A percentile compares a stretch with the other conserved stretches of the same genome.
Evolutionary conservation across 2,113 vertebrate species (phyloP).

Genomic region (Reinhardtius hippoglossoides): DNA sequence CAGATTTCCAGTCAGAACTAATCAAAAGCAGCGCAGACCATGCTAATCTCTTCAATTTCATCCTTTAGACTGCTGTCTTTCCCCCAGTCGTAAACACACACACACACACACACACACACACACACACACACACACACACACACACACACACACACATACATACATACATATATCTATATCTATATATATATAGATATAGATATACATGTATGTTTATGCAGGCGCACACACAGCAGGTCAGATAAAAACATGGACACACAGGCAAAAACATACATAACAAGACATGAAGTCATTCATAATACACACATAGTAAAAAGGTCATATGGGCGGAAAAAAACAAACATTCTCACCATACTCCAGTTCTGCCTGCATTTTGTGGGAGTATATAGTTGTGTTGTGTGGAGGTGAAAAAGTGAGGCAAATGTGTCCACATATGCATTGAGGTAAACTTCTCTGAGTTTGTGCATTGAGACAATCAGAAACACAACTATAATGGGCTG

Average conservation of each 20-base stretch:
- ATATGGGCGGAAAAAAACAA: not conserved
- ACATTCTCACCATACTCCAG: not conserved
- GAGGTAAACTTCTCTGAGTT: no score
- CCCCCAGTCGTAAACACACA: conserved; percentile 82
- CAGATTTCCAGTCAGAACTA: conserved; percentile 95
- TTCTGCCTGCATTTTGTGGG: not conserved
- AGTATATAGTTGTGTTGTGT: not conserved
- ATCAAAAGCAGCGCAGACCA: conserved; percentile 92
- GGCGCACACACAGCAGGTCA: conserved; percentile 34
- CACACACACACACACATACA: no score
- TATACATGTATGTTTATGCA: not conserved
- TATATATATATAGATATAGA: not conserved
- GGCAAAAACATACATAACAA: conserved; percentile 33
- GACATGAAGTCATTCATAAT: conserved; percentile 27
- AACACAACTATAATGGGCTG: no score
- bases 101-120: conserved; percentile 63
- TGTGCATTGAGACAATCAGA: no score
- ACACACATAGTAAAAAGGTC: not conserved
- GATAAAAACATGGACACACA: conserved; percentile 50
- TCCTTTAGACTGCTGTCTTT: conserved; percentile 93
- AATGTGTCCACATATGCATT: no score
- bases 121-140: no score
- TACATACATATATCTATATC: no score
- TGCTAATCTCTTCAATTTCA: conserved; percentile 97
- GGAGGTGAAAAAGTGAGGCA: no score